Evolutionary conservation across 2,797 vertebrate genomes (phyloP).

Genomic region (Mormyrus hasselquistii): DNA sequence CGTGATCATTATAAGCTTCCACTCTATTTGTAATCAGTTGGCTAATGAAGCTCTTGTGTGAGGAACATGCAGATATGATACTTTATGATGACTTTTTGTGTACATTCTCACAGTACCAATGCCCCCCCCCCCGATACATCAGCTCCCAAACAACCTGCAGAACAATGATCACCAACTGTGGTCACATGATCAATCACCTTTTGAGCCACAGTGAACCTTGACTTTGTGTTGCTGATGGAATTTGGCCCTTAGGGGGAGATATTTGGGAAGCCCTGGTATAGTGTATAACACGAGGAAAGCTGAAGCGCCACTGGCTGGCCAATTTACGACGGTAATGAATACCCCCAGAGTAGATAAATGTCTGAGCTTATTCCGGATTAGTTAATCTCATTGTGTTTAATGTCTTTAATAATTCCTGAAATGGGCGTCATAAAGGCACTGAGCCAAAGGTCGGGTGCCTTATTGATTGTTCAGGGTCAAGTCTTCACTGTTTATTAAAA

Average conservation of each 20-base stretch:
- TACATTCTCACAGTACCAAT: background rate
- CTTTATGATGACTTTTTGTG: background rate
- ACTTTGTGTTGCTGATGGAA: background rate
- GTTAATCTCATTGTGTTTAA: slow-evolving; percentile 12
- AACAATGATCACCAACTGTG: background rate
- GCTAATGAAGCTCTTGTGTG: background rate
- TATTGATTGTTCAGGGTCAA: slow-evolving; percentile 14
- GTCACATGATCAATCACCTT: background rate
- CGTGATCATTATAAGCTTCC: background rate
- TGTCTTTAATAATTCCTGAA: slow-evolving; percentile 11
- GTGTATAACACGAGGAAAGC: background rate
- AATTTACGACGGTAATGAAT: background rate
- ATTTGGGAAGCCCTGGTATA: background rate
- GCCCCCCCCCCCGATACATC: background rate
- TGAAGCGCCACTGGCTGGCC: background rate
- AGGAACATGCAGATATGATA: background rate
- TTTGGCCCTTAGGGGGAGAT: background rate
- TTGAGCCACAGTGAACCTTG: background rate
- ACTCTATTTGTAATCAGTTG: slow-evolving; percentile 23
- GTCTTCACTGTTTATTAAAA: background rate
- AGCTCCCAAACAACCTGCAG: background rate
- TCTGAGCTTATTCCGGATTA: background rate
- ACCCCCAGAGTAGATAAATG: background rate
- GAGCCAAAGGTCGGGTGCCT: slow-evolving; percentile 1
- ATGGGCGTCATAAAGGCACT: background rate